A percentile compares a stretch with the other conserved stretches of the same genome.
Evolutionary conservation across 2,797 vertebrate species (phyloP).

Genomic region (Pteropus rufus): DNA sequence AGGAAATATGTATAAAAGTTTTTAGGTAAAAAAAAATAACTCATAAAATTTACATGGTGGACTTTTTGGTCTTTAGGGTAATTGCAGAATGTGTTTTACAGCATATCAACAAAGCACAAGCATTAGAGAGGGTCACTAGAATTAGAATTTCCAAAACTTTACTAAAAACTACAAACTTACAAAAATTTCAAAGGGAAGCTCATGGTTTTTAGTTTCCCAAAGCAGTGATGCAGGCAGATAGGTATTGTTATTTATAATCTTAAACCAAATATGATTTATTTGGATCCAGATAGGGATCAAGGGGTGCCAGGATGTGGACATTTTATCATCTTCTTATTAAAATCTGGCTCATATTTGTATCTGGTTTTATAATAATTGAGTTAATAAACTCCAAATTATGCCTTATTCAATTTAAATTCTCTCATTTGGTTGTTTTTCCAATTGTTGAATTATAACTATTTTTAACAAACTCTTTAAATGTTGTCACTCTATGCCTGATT

Average conservation of each 20-base stretch:
- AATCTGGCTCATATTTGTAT: background rate
- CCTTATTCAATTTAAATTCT: background rate
- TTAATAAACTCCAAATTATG: background rate
- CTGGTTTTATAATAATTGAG: background rate
- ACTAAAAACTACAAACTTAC: background rate
- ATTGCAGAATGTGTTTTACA: background rate
- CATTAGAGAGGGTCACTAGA: background rate
- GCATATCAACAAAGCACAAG: background rate
- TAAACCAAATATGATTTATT: background rate
- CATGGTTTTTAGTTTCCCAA: background rate
- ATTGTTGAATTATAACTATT: background rate
- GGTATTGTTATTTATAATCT: background rate
- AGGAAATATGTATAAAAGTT: background rate
- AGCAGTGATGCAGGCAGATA: background rate
- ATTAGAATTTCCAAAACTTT: background rate
- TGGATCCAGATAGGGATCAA: background rate
- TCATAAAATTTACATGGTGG: background rate
- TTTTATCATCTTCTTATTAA: background rate
- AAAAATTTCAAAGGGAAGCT: background rate
- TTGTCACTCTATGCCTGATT: background rate
- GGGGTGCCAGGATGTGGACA: background rate
- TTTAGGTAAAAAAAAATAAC: constrained; percentile 32
- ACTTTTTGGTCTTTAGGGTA: background rate
- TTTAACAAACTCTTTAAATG: background rate
- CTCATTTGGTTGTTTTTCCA: background rate